Conservation (phyloP, 1,140 invertebrate genomes). For the Copidosoma floridanum region DNA sequence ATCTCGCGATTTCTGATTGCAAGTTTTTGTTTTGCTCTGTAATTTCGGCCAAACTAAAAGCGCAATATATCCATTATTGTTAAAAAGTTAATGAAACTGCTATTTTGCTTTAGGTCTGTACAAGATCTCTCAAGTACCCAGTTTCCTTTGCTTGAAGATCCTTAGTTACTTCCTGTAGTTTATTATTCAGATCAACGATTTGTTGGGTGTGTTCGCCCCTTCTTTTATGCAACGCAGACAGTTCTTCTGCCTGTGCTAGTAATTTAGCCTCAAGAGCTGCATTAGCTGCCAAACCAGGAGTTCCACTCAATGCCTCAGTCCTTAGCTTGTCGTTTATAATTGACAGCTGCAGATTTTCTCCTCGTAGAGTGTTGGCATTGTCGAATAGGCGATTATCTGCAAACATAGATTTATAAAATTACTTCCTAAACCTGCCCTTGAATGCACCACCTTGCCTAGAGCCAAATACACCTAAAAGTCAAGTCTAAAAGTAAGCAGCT, state of each 20-base stretch:
- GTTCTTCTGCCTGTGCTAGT: conserved; percentile 83
- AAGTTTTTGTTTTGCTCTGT: conserved; percentile 65
- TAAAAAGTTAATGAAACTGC: neutral
- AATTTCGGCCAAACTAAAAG: conserved; percentile 71
- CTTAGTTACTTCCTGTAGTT: conserved; percentile 83
- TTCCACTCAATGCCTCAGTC: conserved; percentile 57
- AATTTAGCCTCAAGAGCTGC: conserved; percentile 79
- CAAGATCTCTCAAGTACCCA: no score
- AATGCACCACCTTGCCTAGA: no score
- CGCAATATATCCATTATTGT: conserved; percentile 8
- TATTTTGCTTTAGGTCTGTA: neutral
- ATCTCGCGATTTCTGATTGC: conserved; percentile 67
- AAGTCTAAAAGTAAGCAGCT: no score
- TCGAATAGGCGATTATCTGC: conserved; percentile 87
- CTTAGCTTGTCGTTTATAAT: conserved; percentile 81
- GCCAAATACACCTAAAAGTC: no score
- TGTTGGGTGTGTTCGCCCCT: conserved; percentile 91
- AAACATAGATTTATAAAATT: no score
- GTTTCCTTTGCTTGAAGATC: conserved; percentile 69
- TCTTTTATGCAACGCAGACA: conserved; percentile 83
- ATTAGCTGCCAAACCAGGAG: conserved; percentile 45
- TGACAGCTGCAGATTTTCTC: conserved; percentile 80
- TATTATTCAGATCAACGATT: conserved; percentile 85
- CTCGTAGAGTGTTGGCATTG: conserved; percentile 70
- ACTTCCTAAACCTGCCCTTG: no score